These are phyloP conservation scores for Mus spicilegus DNA, from an alignment of 2,113 vertebrate genomes.

Conservation along the genomic window DNA sequence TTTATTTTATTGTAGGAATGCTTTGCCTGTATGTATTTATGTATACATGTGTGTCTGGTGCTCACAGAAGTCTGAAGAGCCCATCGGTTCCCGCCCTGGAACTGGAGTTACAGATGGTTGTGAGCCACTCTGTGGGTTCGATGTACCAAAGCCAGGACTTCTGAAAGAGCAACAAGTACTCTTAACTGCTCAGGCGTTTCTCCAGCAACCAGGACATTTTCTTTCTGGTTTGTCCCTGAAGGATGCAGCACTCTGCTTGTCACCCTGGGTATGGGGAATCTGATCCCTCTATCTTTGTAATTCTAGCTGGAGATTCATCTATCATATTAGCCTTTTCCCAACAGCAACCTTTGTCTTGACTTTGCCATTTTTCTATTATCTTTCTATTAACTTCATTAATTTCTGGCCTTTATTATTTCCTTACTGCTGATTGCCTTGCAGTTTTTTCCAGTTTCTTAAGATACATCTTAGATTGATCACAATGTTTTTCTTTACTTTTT, in stretches of 20 bases:
- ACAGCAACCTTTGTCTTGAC: background rate
- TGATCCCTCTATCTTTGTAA: conserved; percentile 27
- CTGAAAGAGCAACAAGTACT: background rate
- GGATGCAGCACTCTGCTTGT: background rate
- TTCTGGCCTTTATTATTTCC: conserved; percentile 25
- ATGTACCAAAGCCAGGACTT: background rate
- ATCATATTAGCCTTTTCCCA: conserved; percentile 30
- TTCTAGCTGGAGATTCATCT: conserved; percentile 33
- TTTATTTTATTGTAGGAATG: background rate
- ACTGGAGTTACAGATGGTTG: background rate
- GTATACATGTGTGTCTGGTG: background rate
- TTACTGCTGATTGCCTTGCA: conserved; percentile 29
- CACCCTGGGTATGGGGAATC: background rate
- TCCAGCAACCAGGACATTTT: background rate
- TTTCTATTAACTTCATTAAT: background rate
- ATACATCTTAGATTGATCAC: background rate
- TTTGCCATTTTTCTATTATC: conserved; percentile 57
- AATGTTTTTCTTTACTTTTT: background rate
- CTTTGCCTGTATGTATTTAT: background rate
- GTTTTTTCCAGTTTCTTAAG: conserved; percentile 10
- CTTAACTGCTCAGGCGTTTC: background rate
- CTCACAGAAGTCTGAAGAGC: background rate
- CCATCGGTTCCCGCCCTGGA: background rate
- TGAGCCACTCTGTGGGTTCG: background rate
- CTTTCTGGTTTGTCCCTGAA: background rate